phyloP scores from a whole-genome alignment of 2,888 invertebrate species.

The Pachymerium ferrugineum region DNA sequence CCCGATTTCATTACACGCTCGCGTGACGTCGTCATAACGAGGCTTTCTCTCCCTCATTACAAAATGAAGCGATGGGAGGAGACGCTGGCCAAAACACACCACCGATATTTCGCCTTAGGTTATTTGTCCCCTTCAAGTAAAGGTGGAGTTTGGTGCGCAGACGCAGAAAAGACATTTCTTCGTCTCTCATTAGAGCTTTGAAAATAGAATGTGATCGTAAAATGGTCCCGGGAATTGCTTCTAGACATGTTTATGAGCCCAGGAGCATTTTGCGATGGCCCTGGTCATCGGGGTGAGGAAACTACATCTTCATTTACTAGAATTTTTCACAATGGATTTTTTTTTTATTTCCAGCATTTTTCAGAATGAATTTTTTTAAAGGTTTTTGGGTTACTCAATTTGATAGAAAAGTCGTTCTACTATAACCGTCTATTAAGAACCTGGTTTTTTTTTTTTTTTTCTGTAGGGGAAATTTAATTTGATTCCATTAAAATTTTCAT shows the following conservation, averaged over 20 bases:
- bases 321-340: background rate
- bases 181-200: background rate
- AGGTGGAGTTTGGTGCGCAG: background rate
- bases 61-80: background rate
- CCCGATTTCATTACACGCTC: background rate
- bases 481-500: no score
- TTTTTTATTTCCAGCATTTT: background rate
- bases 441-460: no score
- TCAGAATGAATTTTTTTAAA: background rate
- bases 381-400: no score
- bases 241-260: background rate
- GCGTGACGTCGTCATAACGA: background rate
- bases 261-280: background rate
- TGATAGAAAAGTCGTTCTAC: no score
- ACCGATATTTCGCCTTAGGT: background rate
- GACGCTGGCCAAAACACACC: background rate
- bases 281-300: constrained; percentile 2
- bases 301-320: background rate
- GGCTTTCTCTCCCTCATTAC: background rate
- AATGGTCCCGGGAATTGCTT: background rate
- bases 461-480: no score
- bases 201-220: background rate
- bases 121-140: background rate
- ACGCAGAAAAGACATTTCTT: background rate
- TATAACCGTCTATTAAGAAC: no score